Evolutionary conservation across 2,888 invertebrate species (phyloP), one percentile per base, ranked within the genome.

Genomic region (Aspidapion aeneum): DNA sequence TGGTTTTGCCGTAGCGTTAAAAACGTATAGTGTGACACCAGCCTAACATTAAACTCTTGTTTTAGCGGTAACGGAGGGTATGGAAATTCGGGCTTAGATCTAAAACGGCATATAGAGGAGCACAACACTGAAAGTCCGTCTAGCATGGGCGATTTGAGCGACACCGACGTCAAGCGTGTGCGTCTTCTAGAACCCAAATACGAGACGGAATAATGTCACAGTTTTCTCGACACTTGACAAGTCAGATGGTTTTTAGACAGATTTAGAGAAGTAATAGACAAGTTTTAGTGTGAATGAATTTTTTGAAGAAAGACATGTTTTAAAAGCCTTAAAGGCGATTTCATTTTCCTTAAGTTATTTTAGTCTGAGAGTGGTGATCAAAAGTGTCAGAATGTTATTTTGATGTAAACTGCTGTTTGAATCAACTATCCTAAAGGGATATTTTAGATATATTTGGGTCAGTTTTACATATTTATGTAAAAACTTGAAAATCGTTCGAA

Each of bases 41-140:
- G n/a, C n/a, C n/a, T n/a, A n/a, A n/a, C n/a, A n/a, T n/a, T n/a
- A n/a, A n/a, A n/a, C n/a, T n/a, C n/a, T n/a, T n/a, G 50, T 65
- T 65, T 56, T 18, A 64, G 67, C 51, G 67, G 72, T 58, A 74
- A 75, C 61, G 74, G 73, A 61, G 75, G 72, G 69, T 77, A 75
- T 65, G 70, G 70, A 63, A 75, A 66, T 64, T 69, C 75, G 48
- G 77, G 78, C 54, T 65, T 79, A 66, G 80, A 80, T 67, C 68
- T 80, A 63, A 80, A 80, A 65, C 73, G 79, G 71, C 80, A 79
- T 66, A 64, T 76, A 63, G 77, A 77, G 56, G 78, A 78, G 50
- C 77, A 78, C 69, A 77, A 74, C 64, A 71, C 74, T 54, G 79
- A 75, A 50, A 78, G 78, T 69, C 75, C 76, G n/a, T 77, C 78